Percentiles rank a stretch among this genome's conserved stretches.
Evolutionary conservation across 37 sponge, comb jelly and placozoan genomes (phyloP).

Genomic region (Corticium candelabrum): DNA sequence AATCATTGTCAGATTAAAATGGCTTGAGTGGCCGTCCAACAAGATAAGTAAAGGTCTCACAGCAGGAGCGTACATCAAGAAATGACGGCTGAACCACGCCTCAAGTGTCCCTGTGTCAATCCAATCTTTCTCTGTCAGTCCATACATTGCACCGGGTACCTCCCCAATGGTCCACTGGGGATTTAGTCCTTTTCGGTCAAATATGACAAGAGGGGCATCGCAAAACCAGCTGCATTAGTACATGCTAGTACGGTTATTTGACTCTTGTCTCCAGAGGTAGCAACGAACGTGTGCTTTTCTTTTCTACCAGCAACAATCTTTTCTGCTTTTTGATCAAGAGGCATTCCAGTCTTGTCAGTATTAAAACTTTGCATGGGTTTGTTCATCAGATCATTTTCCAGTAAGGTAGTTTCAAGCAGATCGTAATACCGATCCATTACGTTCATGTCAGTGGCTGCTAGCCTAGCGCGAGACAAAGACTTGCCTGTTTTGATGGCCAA

Average conservation of each 20-base stretch:
- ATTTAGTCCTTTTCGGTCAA: slow-evolving; percentile 8
- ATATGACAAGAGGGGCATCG: slow-evolving; percentile 45
- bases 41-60: slow-evolving; percentile 34
- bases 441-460: slow-evolving; percentile 19
- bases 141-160: slow-evolving; percentile 50
- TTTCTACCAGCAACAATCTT: slow-evolving; percentile 11
- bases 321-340: slow-evolving; percentile 21
- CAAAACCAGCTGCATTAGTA: slow-evolving; percentile 24
- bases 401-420: slow-evolving; percentile 17
- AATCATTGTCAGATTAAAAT: slow-evolving; percentile 23
- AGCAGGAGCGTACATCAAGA: slow-evolving; percentile 17
- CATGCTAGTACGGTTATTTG: slow-evolving; percentile 49
- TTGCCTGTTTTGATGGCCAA: no score
- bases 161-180: slow-evolving; percentile 21
- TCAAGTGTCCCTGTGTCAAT: slow-evolving; percentile 24
- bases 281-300: slow-evolving; percentile 22
- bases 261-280: slow-evolving; percentile 13
- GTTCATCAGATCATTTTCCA: slow-evolving; percentile 17
- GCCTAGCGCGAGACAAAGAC: slow-evolving; percentile 7
- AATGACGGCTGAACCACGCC: slow-evolving; percentile 29
- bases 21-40: slow-evolving; percentile 60
- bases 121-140: slow-evolving; percentile 32
- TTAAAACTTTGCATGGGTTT: slow-evolving; percentile 31
- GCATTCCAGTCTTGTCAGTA: slow-evolving; percentile 40
- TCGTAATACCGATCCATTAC: slow-evolving; percentile 28